Base-by-base conservation (phyloP, 1,140 invertebrate species). In the Zaprionus tsacasi region DNA sequence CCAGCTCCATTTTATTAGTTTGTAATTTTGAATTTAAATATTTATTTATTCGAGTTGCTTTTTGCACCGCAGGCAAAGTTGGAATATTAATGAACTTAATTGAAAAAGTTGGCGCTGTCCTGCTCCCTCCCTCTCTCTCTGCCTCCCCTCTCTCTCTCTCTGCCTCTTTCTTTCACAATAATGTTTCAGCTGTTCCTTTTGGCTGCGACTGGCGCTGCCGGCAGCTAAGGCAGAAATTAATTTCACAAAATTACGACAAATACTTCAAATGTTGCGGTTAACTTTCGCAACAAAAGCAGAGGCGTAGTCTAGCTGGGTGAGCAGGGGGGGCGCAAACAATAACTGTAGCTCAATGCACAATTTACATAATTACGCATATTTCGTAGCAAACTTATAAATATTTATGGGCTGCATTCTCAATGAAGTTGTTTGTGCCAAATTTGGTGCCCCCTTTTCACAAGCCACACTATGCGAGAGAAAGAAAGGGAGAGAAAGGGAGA, bases 341-440 rank as follows among this genome's bases (percentile, higher is more conserved):
- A 60, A 69, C 57, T 63, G 52, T 61, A 55, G 60, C 81, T 82
- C 72, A 79, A 83, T 83, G 76, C 59, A 60, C 69, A 83, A 83
- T 83, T 83, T 83, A 79, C 81, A 83, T 83, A 83, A 83, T 83
- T 83, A 79, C 81, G 81, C 76, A 83, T 76, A 77, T 79, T 83
- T 73, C 40, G 54, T 36, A n/a, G 40, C 38, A 79, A 82, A 83
- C 81, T 83, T 83, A 73, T 83, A 80, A 83, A 83, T 83, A 83
- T 83, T 83, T 79, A 83, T 83, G 76, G 52, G 56, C 67, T 52
- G 52, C 54, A 52, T 77, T 57, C 45, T 60, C 66, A 80, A 76
- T 67, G 50, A 71, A 80, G 61, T 61, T 70, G 48, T 43, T 52
- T 79, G 33, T 10, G 4, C 27, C n/a, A 33, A 4, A 25, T 45